phyloP scores from a whole-genome alignment of 2,888 invertebrate species.

The Aleiodes alternator region DNA sequence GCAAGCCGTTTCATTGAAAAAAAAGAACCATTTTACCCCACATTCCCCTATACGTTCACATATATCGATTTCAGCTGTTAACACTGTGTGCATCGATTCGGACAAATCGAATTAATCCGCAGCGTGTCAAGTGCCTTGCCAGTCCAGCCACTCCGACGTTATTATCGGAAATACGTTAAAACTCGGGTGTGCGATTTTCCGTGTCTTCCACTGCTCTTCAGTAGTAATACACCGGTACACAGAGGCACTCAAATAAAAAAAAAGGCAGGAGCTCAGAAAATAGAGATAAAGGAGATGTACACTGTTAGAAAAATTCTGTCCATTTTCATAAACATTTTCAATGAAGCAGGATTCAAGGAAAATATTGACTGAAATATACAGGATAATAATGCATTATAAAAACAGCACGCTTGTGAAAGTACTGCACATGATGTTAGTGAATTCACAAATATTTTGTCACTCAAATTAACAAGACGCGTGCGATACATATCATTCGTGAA shows the following conservation, averaged over 20 bases:
- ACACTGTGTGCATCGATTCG: constrained; percentile 18
- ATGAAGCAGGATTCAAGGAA: no score
- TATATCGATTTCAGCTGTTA: constrained; percentile 27
- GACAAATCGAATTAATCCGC: constrained; percentile 37
- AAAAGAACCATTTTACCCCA: no score
- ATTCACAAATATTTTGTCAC: no score
- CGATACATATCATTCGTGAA: no score
- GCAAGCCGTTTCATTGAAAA: no score
- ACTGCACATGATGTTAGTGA: no score
- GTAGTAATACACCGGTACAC: neutral
- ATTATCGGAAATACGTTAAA: constrained; percentile 37
- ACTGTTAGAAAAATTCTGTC: no score
- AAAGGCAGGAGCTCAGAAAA: constrained; percentile 6
- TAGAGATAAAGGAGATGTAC: neutral
- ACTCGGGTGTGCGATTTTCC: constrained; percentile 28
- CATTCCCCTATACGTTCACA: neutral
- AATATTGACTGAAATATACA: no score
- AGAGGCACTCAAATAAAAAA: neutral
- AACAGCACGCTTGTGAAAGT: no score
- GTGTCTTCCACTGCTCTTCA: constrained; percentile 20
- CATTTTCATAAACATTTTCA: no score
- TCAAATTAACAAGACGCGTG: no score
- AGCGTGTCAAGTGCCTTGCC: constrained; percentile 34
- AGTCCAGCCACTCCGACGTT: constrained; percentile 29
- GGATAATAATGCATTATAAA: no score